Evolutionary conservation across 92 coral and sea anemone species (phyloP).

Genomic region (Porites rus): DNA sequence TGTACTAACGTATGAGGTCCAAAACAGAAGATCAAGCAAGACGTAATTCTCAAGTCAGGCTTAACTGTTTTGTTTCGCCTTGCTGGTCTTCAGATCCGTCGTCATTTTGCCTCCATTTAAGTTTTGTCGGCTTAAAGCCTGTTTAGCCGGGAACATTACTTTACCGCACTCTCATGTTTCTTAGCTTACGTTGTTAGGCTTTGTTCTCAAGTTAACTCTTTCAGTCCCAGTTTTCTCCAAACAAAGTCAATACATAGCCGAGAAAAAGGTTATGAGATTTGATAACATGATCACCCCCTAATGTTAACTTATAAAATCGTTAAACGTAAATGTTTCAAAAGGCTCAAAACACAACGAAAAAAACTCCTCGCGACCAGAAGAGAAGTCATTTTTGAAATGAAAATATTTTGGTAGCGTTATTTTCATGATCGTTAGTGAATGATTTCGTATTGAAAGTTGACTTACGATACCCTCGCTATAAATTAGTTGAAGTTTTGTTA

Average conservation of each 20-base stretch:
- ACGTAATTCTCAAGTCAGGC: background rate
- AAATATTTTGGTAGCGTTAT: background rate
- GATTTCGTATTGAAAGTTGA: conserved; percentile 8
- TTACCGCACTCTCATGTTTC: background rate
- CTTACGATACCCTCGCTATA: background rate
- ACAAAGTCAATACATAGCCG: too few relatives aligned
- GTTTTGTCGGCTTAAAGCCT: background rate
- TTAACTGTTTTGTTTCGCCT: background rate
- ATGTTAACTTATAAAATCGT: conserved; percentile 9
- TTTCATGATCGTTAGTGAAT: background rate
- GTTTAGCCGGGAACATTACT: background rate
- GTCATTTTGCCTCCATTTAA: background rate
- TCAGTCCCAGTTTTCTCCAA: too few relatives aligned
- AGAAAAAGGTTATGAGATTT: too few relatives aligned
- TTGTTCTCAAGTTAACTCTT: background rate
- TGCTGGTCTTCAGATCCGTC: background rate
- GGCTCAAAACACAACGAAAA: too few relatives aligned
- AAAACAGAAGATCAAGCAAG: background rate
- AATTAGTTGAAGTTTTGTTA: background rate
- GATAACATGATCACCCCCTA: too few relatives aligned
- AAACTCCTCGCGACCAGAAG: background rate
- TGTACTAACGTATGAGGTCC: too few relatives aligned
- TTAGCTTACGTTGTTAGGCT: background rate
- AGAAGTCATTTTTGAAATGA: background rate
- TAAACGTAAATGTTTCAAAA: background rate